Evolutionary conservation across 2,888 invertebrate species (phyloP), one percentile per base, ranked within the genome.

Genomic region (Phortica okadai): DNA sequence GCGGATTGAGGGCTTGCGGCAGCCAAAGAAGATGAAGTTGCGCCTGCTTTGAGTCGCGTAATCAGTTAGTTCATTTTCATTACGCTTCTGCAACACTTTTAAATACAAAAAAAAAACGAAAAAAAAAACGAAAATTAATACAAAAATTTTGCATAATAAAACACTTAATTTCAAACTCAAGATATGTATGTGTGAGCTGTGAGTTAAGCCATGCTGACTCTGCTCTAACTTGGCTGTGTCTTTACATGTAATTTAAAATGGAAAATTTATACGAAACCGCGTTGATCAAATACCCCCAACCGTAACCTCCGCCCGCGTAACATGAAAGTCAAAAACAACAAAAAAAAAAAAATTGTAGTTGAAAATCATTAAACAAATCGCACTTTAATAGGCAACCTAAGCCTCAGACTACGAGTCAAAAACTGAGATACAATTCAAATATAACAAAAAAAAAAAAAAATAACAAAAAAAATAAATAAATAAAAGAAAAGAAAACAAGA

Each of bases 361-460:
- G 83, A 89, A 89, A 89, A 88, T 88, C 87, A 88, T 86, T 89
- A 89, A 89, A 89, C 88, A 89, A 90, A 90, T 90, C 89, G 89
- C 88, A 89, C 88, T 88, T 89, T 88, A 88, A 89, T 86, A 89
- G 83, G 87, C 84, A 83, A 75, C 80, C 78, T 67, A 77, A 78
- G 41, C 72, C 77, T 54, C 70, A 67, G 62, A 21, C 56, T 42
- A 75, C 78, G 77, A 69, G 78, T 50, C 67, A 73, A 64, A 67
- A 76, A 74, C 58, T 41, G 56, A 25, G 11, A 1, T n/a, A 74
- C 76, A 76, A 50, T 50, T 11, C 50, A 50, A 11, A 50, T 50
- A 50, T 45, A 59, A 73, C 25, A 62, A 77, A 77, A 59, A 67
- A 11, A 45, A 76, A 76, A 74, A 70, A n/a, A 64, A 44, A n/a